Evolutionary conservation across 2,113 vertebrate species (phyloP).

Genomic region (Polypterus bichir): DNA sequence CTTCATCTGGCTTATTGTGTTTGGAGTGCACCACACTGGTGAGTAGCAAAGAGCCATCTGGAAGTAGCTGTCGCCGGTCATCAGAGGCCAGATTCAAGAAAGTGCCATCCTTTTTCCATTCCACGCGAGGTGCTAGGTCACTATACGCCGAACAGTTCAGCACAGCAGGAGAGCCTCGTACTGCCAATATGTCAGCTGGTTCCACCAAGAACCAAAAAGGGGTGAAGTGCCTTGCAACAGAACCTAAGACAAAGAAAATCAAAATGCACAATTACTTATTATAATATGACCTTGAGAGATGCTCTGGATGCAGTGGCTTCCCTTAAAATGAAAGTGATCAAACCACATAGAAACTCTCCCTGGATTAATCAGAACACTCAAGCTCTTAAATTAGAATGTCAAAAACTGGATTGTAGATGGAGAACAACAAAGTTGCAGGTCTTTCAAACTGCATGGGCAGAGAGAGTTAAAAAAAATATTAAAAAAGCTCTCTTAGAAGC

Average conservation of each 20-base stretch:
- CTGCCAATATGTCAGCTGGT: conserved; percentile 63
- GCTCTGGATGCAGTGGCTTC: no score
- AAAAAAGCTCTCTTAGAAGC: no score
- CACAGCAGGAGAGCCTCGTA: conserved; percentile 59
- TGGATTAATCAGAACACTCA: no score
- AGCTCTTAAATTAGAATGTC: no score
- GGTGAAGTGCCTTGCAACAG: conserved; percentile 64
- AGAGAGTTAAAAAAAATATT: no score
- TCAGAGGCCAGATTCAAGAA: conserved; percentile 76
- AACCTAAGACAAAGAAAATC: conserved; percentile 42
- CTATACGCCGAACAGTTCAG: conserved; percentile 83
- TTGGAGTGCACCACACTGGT: conserved; percentile 82
- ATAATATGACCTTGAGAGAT: no score
- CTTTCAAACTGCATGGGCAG: no score
- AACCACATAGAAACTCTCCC: no score
- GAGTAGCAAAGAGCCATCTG: conserved; percentile 78
- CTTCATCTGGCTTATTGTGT: conserved; percentile 92
- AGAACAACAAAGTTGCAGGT: no score
- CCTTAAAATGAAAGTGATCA: no score
- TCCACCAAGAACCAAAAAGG: conserved; percentile 84
- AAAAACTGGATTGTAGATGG: no score
- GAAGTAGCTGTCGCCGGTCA: conserved; percentile 72
- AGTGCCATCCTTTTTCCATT: conserved; percentile 93
- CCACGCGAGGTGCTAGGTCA: conserved; percentile 57
- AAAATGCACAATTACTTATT: background rate